Conservation (phyloP, 2,113 vertebrate species). For the Charina bottae region DNA sequence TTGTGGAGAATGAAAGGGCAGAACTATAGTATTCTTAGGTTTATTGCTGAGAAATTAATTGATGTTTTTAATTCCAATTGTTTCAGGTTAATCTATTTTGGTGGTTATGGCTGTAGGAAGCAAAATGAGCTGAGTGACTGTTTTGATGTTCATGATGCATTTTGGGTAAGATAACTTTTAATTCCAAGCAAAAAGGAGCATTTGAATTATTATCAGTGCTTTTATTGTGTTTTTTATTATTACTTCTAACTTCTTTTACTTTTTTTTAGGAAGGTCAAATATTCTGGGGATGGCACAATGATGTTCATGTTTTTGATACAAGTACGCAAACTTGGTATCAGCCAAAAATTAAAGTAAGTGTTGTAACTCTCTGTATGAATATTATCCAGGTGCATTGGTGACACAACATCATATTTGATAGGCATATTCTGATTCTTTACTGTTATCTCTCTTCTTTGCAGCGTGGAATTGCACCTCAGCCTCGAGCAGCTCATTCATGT, state of each 20-base stretch:
- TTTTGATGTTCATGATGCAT: conserved; percentile 92
- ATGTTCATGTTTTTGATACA: conserved; percentile 92
- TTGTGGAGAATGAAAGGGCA: neutral
- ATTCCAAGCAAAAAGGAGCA: neutral
- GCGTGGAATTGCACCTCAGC: conserved; percentile 84
- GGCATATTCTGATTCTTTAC: neutral
- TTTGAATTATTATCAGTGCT: neutral
- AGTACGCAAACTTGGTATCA: conserved; percentile 82
- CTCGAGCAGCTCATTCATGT: conserved; percentile 89
- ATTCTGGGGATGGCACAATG: conserved; percentile 96
- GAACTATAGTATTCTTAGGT: neutral
- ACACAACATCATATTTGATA: neutral
- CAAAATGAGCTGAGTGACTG: conserved; percentile 81
- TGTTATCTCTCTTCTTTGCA: conserved; percentile 67
- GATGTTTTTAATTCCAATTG: conserved; percentile 13
- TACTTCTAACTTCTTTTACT: neutral
- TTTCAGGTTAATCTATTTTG: conserved; percentile 91
- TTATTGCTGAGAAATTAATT: neutral
- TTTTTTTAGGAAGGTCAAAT: conserved; percentile 82
- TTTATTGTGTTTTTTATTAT: neutral
- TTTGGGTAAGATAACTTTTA: conserved; percentile 82
- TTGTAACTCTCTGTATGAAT: neutral
- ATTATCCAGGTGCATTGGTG: neutral
- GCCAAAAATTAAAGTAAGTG: conserved; percentile 82
- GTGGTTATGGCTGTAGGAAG: conserved; percentile 92